Evolutionary conservation across 2,113 vertebrate species (phyloP).

Genomic region (Rhinopomastus cyanomelas): DNA sequence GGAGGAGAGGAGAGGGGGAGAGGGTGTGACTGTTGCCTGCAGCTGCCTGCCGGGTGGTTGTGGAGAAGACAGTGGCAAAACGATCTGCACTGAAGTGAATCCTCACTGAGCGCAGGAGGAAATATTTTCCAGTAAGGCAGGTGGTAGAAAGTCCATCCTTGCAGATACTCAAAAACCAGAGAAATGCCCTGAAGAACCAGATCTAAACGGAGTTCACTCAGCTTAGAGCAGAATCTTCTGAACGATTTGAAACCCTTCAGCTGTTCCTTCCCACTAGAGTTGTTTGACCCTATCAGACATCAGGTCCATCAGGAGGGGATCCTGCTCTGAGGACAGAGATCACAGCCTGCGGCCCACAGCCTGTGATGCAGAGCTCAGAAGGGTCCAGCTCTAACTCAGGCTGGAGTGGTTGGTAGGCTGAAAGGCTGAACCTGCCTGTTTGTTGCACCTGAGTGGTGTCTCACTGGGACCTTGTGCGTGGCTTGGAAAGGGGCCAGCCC

Average conservation of each 20-base stretch:
- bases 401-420: not conserved
- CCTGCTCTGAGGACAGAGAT: not conserved
- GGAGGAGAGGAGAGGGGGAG: not conserved
- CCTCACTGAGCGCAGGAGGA: not conserved
- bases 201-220: not conserved
- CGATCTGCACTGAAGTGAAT: not conserved
- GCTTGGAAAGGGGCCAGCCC: not conserved
- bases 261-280: not conserved
- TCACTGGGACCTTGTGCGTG: not conserved
- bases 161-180: not conserved
- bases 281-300: not conserved
- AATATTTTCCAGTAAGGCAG: not conserved
- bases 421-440: not conserved
- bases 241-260: not conserved
- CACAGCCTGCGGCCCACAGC: fast-evolving
- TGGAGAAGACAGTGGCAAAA: not conserved
- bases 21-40: not conserved
- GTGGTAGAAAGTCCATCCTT: not conserved
- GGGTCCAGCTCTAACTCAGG: not conserved
- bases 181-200: not conserved
- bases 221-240: not conserved
- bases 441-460: not conserved
- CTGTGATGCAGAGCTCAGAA: not conserved
- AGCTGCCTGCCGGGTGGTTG: not conserved
- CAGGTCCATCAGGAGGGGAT: not conserved